Conservation (phyloP, 2,888 invertebrate species). For the Mayetiola destructor region DNA sequence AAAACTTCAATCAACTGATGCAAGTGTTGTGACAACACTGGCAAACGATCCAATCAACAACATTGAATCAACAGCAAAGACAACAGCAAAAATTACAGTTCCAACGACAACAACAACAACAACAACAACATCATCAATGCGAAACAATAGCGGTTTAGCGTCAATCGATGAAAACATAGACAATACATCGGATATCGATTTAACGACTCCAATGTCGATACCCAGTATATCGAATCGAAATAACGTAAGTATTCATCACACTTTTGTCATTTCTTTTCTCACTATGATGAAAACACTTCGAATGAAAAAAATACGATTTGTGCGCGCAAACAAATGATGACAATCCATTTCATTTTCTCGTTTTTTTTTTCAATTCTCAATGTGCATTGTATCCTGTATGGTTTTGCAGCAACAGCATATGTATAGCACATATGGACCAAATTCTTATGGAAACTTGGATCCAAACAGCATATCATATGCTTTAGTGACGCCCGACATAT, state of each 20-base stretch:
- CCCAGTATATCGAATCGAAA: conserved; percentile 9
- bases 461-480: conserved; percentile 14
- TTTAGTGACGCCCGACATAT: conserved; percentile 1
- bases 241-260: neutral
- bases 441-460: conserved; percentile 13
- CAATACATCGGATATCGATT: neutral
- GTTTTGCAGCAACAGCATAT: conserved; percentile 10
- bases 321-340: too few species aligned
- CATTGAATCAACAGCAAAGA: too few species aligned
- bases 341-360: neutral
- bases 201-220: neutral
- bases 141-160: too few species aligned
- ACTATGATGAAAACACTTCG: too few species aligned
- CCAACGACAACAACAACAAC: neutral
- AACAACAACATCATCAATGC: neutral
- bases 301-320: too few species aligned
- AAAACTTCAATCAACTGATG: conserved; percentile 8
- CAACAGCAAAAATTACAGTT: too few species aligned
- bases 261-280: too few species aligned
- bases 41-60: too few species aligned
- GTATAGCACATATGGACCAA: conserved; percentile 12
- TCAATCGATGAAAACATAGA: neutral
- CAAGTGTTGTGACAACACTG: conserved; percentile 11
- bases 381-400: neutral
- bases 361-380: neutral